Base-by-base conservation (phyloP, 1,140 invertebrate genomes). In the Bombus waltoni region DNA sequence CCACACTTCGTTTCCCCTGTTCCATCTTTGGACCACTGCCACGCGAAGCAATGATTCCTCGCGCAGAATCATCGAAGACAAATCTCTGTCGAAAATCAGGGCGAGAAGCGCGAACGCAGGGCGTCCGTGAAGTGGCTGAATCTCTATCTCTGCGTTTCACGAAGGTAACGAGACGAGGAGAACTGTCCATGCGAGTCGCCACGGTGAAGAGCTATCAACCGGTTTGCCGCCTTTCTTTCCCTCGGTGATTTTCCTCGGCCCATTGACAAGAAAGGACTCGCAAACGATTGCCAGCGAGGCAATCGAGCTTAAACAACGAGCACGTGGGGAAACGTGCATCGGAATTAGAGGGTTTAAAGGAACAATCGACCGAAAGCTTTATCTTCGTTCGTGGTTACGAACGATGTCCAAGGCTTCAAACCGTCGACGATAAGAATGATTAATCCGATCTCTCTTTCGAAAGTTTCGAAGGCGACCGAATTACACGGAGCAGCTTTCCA, bases 271-370 rank as follows among this genome's bases (percentile, higher is more conserved):
- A 70, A 75, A 85, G 71, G 44, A 42, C 78, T 85, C 59, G 71
- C 71, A 75, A 81, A 85, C 84, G 84, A 74, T 81, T 85, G 84
- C 71, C 79, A 59, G 79, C 79, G n/a, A n/a, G 79, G 79, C 62
- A 81, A 85, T 85, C 44, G 84, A 68, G 84, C 84, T 85, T 85
- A 85, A 74, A 81, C 57, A 75, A 81, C 78, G 71, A 68, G 70
- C 59, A 66, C 65, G 35, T 62, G 59, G 44, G 68, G 44, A 28
- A 79, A 72, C 76, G 83, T 72, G 77, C 76, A 79, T 85, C 42
- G 57, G 68, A 80, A 85, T 85, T 85, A 80, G 53, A 53, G 42
- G 68, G 53, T 65, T 72, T 53, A 80, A 62, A 65, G 76, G 40
- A 40, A 85, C 53, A 72, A 73, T 72, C 68, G 66, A 65, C 42